Conservation (phyloP, 2,113 vertebrate genomes). For the Mobula hypostoma region DNA sequence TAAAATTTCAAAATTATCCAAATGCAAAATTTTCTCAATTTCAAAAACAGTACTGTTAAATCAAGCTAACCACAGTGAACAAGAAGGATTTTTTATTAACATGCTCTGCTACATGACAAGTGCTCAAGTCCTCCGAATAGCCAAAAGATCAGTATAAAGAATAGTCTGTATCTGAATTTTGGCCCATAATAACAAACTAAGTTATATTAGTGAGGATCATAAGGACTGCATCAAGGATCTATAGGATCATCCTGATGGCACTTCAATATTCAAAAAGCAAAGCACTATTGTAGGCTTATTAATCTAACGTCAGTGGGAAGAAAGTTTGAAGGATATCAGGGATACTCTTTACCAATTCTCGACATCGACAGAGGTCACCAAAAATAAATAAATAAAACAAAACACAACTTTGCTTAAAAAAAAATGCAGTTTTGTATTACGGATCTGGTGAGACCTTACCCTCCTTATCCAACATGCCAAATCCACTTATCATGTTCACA, state of each 20-base stretch:
- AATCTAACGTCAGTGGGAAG: background rate
- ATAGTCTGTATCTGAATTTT: too few species aligned
- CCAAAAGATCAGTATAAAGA: background rate
- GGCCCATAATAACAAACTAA: too few species aligned
- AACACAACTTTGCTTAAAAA: background rate
- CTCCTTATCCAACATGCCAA: too few species aligned
- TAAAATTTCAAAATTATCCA: background rate
- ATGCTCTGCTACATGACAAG: too few species aligned
- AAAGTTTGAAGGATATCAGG: background rate
- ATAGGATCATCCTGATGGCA: background rate
- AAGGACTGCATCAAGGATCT: background rate
- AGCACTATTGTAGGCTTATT: background rate
- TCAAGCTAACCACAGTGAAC: background rate
- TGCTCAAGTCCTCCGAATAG: background rate
- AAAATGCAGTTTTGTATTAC: background rate
- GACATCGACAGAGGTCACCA: background rate
- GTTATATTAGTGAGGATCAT: too few species aligned
- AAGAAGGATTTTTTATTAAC: background rate
- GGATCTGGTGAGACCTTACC: background rate
- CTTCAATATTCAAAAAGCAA: background rate
- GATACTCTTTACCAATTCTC: background rate
- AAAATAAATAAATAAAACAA: too few species aligned
- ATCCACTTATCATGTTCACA: background rate
- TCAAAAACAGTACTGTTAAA: background rate
- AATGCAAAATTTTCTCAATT: background rate